These are phyloP conservation scores for Onthophagus taurus DNA, from an alignment of 1,140 invertebrate species.

Conservation along the genomic window DNA sequence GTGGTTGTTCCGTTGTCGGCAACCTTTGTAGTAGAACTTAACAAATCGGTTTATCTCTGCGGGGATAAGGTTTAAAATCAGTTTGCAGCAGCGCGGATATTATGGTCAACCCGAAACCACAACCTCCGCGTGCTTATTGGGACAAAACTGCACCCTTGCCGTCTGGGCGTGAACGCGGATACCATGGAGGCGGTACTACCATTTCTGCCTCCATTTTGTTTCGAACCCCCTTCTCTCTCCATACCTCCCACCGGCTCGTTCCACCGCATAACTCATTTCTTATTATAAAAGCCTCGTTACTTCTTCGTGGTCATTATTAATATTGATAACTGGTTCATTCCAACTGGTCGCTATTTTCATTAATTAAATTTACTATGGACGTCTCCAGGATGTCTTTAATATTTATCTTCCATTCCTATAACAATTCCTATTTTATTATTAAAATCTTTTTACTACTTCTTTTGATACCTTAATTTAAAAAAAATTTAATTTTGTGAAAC, in stretches of 20 bases:
- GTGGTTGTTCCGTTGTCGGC: constrained; percentile 6
- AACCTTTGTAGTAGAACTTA: constrained; percentile 13
- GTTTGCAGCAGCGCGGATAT: constrained; percentile 9
- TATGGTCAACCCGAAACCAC: constrained; percentile 4
- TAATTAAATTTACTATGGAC: too few species aligned
- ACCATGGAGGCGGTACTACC: background rate
- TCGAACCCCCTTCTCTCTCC: background rate
- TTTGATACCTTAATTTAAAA: too few species aligned
- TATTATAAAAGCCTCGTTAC: constrained; percentile 1
- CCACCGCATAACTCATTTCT: too few species aligned
- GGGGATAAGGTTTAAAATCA: constrained; percentile 16
- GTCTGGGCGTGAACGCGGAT: background rate
- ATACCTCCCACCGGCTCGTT: background rate
- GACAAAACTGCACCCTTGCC: constrained; percentile 1
- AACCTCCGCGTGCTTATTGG: constrained; percentile 8
- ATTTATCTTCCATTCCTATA: too few species aligned
- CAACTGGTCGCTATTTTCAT: too few species aligned
- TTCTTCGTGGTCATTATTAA: constrained; percentile 8
- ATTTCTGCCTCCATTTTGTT: constrained; percentile 9
- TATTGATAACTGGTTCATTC: constrained; percentile 11
- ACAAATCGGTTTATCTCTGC: constrained; percentile 17
- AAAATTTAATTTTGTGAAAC: too few species aligned
- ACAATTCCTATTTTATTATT: too few species aligned
- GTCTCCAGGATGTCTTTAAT: too few species aligned
- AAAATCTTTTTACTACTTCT: too few species aligned